Evolutionary conservation across 2,888 invertebrate genomes (phyloP), one percentile per base, ranked within the genome.

Genomic region (Orthosia gracilis): DNA sequence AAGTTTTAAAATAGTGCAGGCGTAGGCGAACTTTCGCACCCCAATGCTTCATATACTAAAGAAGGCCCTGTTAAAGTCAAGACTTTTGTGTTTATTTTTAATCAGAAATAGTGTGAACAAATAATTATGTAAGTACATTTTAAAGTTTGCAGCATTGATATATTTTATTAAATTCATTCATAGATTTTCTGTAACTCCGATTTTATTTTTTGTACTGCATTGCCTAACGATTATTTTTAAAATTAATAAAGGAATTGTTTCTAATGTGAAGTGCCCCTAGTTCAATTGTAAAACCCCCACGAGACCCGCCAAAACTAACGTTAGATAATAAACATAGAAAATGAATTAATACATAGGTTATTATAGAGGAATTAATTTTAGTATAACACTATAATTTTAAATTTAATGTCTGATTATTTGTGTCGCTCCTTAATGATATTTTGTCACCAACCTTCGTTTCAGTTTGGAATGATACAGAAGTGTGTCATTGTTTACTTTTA

Each of bases 251-350:
- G 83, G 72, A 83, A 76, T 80, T 75, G 84, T 80, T 71, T 79
- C 52, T 69, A 49, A 75, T 74, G 69, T 82, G 54, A 78, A 76
- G 57, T 85, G 70, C 52, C 73, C 73, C 63, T 84, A 82, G 83
- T 87, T 86, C 70, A 84, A 84, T 86, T 84, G 63, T 78, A 69
- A 77, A 76, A 76, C 31, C 78, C 76, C 76, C 73, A 78, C 65
- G 78, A 84, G 70, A 78, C 87, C 87, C 85, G 87, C 87, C 86
- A 87, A 87, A 84, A 88, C 84, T 87, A 88, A 87, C 74, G 71
- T 86, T 87, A 87, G 83, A 67, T 80, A 75, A 76, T 86, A 83
- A 84, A 82, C 71, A 81, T 86, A 87, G 86, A 73, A 68, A 86
- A 86, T 86, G 76, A 86, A 81, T 86, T 83, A 86, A 87, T 79